Evolutionary conservation across 2,888 invertebrate genomes (phyloP).

Genomic region (Euproctis similis): DNA sequence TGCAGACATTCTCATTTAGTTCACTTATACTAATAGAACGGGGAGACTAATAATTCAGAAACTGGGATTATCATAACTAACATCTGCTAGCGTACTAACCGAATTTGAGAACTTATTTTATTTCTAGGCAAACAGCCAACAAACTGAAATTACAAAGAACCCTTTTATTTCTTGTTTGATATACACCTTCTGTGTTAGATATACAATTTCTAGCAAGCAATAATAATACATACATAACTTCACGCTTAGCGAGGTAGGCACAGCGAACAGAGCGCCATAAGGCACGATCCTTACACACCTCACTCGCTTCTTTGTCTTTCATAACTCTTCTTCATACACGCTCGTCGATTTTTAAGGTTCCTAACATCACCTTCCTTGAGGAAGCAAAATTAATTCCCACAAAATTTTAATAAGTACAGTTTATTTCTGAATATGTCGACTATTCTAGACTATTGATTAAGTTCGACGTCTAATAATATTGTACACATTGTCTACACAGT

Average conservation of each 20-base stretch:
- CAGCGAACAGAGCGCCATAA: no score
- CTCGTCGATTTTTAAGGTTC: no score
- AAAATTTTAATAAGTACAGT: background rate
- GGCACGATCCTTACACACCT: no score
- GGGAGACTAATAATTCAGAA: constrained; percentile 1
- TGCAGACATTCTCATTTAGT: background rate
- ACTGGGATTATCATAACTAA: constrained; percentile 3
- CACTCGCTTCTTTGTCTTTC: no score
- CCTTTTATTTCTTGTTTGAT: constrained; percentile 1
- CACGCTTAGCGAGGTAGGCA: no score
- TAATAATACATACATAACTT: no score
- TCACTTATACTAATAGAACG: constrained; percentile 2
- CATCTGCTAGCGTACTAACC: constrained; percentile 1
- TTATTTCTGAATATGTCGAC: constrained; percentile 9
- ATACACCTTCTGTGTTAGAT: no score
- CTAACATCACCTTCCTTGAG: no score
- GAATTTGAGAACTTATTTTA: constrained; percentile 2
- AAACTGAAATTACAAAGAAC: constrained; percentile 5
- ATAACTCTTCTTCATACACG: no score
- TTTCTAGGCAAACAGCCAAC: constrained; percentile 16
- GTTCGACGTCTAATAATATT: constrained; percentile 16
- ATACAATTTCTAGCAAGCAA: no score
- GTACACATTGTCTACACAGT: constrained; percentile 11
- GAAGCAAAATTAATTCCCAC: no score
- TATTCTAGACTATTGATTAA: constrained; percentile 9